Evolutionary conservation across 2,113 vertebrate species (phyloP).

Genomic region (Australoheros scitulus): DNA sequence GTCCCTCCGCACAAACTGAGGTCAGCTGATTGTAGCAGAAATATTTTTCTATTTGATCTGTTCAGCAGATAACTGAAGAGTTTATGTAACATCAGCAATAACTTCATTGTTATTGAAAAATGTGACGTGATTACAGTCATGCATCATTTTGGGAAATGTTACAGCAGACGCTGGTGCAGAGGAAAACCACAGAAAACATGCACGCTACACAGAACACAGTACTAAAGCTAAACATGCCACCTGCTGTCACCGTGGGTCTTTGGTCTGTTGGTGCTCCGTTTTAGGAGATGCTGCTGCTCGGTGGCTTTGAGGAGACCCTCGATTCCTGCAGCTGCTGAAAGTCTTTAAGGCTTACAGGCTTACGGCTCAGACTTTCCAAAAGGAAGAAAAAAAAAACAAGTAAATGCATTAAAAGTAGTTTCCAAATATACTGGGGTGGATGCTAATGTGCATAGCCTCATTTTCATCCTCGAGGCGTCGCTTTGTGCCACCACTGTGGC

Average conservation of each 20-base stretch:
- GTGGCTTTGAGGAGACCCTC: not conserved
- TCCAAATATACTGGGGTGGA: not conserved
- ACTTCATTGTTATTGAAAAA: not conserved
- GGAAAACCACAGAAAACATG: not conserved
- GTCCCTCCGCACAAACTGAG: not conserved
- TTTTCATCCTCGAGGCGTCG: not conserved
- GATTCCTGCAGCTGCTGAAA: not conserved
- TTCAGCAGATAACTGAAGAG: not conserved
- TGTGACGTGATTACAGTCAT: too few relatives aligned
- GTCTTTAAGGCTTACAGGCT: not conserved
- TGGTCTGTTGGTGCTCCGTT: fast-evolving
- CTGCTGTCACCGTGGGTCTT: not conserved
- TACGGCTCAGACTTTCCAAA: not conserved
- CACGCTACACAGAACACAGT: not conserved
- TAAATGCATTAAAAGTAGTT: fast-evolving
- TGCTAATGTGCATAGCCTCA: not conserved
- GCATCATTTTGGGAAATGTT: not conserved
- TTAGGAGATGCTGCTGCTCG: not conserved
- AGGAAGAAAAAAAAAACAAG: not conserved
- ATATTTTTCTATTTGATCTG: not conserved
- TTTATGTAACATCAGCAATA: not conserved
- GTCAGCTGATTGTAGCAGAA: too few relatives aligned
- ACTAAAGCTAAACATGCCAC: not conserved
- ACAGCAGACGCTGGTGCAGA: not conserved
- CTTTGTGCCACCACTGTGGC: not conserved